Conservation (phyloP, 2,113 vertebrate genomes). For the Ameiurus melas region DNA sequence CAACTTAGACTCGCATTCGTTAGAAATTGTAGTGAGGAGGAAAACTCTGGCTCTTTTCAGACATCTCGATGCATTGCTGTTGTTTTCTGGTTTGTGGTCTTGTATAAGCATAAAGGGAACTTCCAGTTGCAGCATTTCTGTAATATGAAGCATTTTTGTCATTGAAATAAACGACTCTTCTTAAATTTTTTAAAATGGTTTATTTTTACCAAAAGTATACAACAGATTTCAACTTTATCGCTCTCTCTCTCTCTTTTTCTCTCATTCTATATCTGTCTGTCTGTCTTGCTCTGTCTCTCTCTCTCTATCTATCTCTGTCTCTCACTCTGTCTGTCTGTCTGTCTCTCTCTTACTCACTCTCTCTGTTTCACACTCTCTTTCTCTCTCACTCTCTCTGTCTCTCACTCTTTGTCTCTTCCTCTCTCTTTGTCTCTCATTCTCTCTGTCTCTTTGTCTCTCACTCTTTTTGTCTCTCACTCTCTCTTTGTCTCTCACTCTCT, state of each 20-base stretch:
- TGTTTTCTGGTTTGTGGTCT: conserved; percentile 10
- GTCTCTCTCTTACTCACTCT: neutral
- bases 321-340: neutral
- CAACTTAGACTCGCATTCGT: neutral
- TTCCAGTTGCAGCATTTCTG: neutral
- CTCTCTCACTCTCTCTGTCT: neutral
- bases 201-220: neutral
- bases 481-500: neutral
- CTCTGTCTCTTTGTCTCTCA: neutral
- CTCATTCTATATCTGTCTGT: neutral
- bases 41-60: conserved; percentile 1
- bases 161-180: neutral
- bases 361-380: no score
- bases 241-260: neutral
- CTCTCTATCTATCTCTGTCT: neutral
- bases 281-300: no score
- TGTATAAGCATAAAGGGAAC: neutral
- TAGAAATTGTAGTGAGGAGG: conserved; percentile 1
- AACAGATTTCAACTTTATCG: neutral
- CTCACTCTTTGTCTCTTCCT: neutral
- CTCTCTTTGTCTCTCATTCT: neutral
- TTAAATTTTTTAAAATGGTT: neutral
- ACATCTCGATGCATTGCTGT: neutral
- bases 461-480: neutral
- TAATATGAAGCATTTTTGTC: neutral